A percentile compares a stretch with the other conserved stretches of the same genome.
Evolutionary conservation across 2,113 vertebrate species (phyloP).

Genomic region (Phaetusa simplex): DNA sequence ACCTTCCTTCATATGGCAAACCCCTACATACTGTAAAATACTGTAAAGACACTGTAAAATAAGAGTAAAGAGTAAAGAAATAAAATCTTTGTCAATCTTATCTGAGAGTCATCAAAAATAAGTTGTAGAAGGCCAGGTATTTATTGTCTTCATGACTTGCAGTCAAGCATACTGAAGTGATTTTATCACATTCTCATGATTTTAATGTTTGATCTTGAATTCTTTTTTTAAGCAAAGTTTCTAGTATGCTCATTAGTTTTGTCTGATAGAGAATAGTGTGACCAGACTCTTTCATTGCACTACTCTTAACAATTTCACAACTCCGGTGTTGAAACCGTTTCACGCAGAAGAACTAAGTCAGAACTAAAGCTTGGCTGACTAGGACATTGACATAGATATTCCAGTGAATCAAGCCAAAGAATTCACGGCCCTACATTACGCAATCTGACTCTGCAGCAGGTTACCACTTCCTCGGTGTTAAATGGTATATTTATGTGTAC

Average conservation of each 20-base stretch:
- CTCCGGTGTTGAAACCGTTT: background rate
- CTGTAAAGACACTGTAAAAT: background rate
- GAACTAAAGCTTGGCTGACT: background rate
- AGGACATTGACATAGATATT: background rate
- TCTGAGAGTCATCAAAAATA: background rate
- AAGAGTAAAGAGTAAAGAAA: background rate
- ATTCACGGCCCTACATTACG: background rate
- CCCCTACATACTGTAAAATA: too few species aligned
- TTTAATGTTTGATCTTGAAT: background rate
- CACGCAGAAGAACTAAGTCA: background rate
- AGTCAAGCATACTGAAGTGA: background rate
- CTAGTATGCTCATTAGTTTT: background rate
- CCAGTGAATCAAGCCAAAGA: background rate
- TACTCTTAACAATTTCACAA: background rate
- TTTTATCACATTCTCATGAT: background rate
- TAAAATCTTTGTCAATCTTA: background rate
- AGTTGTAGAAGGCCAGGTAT: background rate
- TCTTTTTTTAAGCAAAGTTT: background rate
- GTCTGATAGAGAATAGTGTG: background rate
- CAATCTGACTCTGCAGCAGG: background rate
- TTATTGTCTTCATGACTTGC: background rate
- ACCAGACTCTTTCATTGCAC: background rate
- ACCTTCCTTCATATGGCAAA: background rate
- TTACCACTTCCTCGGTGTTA: background rate
- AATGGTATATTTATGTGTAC: rapidly evolving